Evolutionary conservation across 2,888 invertebrate genomes (phyloP).

Genomic region (Megaustenia siamemsis): DNA sequence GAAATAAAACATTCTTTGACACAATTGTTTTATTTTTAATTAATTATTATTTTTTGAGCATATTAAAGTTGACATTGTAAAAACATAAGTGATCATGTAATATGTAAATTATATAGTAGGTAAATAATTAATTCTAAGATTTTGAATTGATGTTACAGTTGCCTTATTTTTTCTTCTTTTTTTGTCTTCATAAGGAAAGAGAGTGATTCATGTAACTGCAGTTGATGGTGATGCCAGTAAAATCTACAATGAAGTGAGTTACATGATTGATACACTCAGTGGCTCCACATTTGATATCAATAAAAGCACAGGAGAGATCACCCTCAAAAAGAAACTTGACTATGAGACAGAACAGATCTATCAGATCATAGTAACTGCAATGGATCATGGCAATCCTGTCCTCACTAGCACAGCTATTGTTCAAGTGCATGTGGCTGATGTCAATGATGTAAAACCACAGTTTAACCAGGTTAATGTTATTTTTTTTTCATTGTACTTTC

Average conservation of each 20-base stretch:
- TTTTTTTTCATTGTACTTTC: no score
- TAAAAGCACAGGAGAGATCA: constrained; percentile 90
- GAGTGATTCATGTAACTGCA: constrained; percentile 13
- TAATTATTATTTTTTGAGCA: no score
- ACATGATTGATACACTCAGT: constrained; percentile 93
- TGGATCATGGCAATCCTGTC: constrained; percentile 68
- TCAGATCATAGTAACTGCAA: constrained; percentile 70
- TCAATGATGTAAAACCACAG: constrained; percentile 95
- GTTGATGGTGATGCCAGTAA: constrained; percentile 71
- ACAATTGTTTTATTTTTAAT: no score
- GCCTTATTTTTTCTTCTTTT: background rate
- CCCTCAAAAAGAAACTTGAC: constrained; percentile 94
- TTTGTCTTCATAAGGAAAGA: background rate
- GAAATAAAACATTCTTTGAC: no score
- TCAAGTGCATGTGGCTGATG: constrained; percentile 89
- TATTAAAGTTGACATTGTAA: no score
- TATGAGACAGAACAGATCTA: constrained; percentile 84
- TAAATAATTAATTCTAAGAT: background rate
- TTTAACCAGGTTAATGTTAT: no score
- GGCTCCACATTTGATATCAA: constrained; percentile 95
- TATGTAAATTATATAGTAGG: background rate
- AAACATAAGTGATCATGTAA: no score
- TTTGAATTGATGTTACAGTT: background rate
- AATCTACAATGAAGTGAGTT: constrained; percentile 92
- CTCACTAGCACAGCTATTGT: constrained; percentile 63